Conservation (phyloP, 2,888 invertebrate species). For the Autographa pulchrina region DNA sequence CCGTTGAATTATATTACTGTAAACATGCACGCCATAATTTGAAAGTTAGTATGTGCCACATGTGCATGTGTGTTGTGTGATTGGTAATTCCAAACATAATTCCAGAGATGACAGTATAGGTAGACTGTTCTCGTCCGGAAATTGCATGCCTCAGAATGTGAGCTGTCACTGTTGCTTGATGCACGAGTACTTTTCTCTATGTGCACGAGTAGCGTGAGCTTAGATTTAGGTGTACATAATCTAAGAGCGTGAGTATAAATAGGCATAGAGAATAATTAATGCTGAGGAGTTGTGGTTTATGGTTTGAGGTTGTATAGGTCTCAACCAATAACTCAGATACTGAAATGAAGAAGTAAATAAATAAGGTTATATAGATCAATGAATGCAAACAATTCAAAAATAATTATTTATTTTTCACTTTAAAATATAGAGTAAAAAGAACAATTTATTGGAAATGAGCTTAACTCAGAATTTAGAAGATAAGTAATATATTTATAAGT, state of each 20-base stretch:
- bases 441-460: too few relatives aligned
- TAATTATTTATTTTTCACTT: too few relatives aligned
- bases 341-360: neutral
- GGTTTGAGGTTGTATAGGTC: neutral
- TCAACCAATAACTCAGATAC: neutral
- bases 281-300: neutral
- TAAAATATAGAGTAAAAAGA: too few relatives aligned
- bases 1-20: too few relatives aligned
- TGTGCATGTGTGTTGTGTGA: neutral
- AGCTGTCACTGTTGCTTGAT: slow-evolving; percentile 9
- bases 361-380: too few relatives aligned
- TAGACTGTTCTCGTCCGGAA: slow-evolving; percentile 23
- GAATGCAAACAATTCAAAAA: too few relatives aligned
- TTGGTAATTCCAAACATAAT: neutral
- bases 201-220: too few relatives aligned
- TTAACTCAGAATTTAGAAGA: too few relatives aligned
- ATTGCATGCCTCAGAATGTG: slow-evolving; percentile 31
- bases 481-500: too few relatives aligned
- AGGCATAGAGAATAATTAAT: neutral
- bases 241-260: neutral
- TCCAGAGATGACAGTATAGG: slow-evolving; percentile 11
- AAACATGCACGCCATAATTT: too few relatives aligned
- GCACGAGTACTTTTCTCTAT: too few relatives aligned
- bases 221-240: too few relatives aligned
- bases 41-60: neutral